Evolutionary conservation across 1,140 invertebrate genomes (phyloP), one percentile per base, ranked within the genome.

Genomic region (Asbolus verrucosus): DNA sequence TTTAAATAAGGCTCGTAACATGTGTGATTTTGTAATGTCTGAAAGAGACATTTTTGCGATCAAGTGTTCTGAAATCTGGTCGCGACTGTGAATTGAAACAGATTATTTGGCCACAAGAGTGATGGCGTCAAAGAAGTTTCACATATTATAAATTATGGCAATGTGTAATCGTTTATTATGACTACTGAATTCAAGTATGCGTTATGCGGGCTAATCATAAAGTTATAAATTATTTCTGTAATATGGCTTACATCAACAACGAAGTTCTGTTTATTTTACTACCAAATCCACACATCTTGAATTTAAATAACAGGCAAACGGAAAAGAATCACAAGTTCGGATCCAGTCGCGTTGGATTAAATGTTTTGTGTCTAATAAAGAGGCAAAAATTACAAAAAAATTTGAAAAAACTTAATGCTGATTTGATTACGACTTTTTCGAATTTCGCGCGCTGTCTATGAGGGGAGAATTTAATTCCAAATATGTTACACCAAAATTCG

Each of bases 91-190:
- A n/a, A 36, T 15, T 54, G 19, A 54, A 54, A 13, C 11, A 21
- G 43, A 19, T 50, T 18, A 54, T 27, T n/a, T 54, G 19, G 46
- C 14, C 9, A 54, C 11, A 46, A 30, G 9, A 30, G 14, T 46
- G 21, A 15, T 54, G 46, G 46, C 46, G 46, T 54, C 46, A n/a
- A 54, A 54, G 21, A 54, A 16, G 27, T 54, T 8, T 54, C 27
- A 54, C 46, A 54, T 13, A 14, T 1, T 24, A 27, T 27, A 21
- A 54, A 27, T 27, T 13, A 27, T 54, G 46, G 21, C n/a, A 11
- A 27, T 27, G 46, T 54, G 21, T 54, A 27, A 27, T 46, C 41
- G 27, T 18, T 54, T 54, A 27, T 54, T 54, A 19, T 50, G 11
- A 27, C 46, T 11, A 27, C 14, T 54, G 6, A 13, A 54, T 19